A percentile compares a stretch with the other conserved stretches of the same genome.
phyloP scores from a whole-genome alignment of 2,888 invertebrate species.

The Acanthosepion lycidas region DNA sequence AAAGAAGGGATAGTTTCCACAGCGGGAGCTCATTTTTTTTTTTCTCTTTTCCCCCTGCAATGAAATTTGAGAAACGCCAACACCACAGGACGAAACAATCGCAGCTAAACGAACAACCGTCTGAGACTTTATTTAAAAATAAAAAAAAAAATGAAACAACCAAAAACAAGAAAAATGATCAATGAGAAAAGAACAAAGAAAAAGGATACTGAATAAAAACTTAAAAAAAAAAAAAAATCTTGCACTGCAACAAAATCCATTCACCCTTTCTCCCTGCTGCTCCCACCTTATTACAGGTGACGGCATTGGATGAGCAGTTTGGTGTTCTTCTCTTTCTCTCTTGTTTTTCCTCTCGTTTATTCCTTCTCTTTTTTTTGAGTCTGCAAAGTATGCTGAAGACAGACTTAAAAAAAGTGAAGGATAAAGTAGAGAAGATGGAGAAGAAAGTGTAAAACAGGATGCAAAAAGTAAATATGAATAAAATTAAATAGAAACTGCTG shows the following conservation, averaged over 20 bases:
- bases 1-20: no score
- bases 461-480: no score
- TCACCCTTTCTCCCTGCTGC: not conserved
- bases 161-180: not conserved
- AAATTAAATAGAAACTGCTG: no score
- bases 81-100: not conserved
- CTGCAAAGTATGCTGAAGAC: not conserved
- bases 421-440: not conserved
- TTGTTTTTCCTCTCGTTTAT: no score
- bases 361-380: not conserved
- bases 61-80: not conserved
- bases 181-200: not conserved
- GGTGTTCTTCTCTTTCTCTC: not conserved
- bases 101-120: conserved; percentile 13
- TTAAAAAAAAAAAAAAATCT: not conserved
- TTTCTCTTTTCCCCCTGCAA: not conserved
- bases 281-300: not conserved
- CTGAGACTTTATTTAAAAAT: conserved; percentile 8
- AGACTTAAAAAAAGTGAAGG: not conserved
- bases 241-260: not conserved
- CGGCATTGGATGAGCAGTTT: not conserved
- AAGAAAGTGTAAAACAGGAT: not conserved
- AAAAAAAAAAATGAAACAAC: not conserved
- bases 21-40: not conserved
- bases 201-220: not conserved